Evolutionary conservation across 2,888 invertebrate species (phyloP), one percentile per base, ranked within the genome.

Genomic region (Malachius bipustulatus): DNA sequence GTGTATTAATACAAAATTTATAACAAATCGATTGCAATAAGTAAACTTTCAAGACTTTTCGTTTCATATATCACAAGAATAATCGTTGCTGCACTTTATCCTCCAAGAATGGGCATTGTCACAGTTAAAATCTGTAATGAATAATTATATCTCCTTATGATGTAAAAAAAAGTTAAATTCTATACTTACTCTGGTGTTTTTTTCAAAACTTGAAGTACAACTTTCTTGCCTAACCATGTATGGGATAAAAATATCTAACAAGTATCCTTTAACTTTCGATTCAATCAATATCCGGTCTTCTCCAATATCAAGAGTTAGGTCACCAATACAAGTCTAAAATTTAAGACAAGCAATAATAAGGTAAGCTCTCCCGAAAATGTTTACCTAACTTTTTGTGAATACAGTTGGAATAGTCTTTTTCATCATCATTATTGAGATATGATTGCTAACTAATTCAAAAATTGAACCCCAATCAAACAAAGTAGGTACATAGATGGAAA

Each of bases 251-350:
- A 80, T 70, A 55, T 85, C 83, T 32, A 82, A 67, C 4, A 70
- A 52, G 46, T 75, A 73, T 42, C 68, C 71, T 41, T 66, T 57
- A 26, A 70, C 71, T 39, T 67, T 67, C 1, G 72, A 73, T 48
- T 79, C 77, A 26, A 85, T 55, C 8, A 82, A 62, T 37, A 85
- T 66, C 38, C 84, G 70, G 59, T 84, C 83, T 54, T 80, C 78
- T n/a, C 81, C 79, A 14, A 83, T 62, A 57, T 81, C 76, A 36
- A 84, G 53, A 29, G 65, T 66, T 26, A 82, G 52, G 54, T 82
- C 78, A 46, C 70, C 70, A 1, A 71, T 55, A 35, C 73, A 69
- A 38, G 70, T 60, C 77, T 78, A 51, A 15, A 55, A 58, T 15
- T 8, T n/a, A 19, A 19, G 6, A 19, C 6, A 8, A n/a, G n/a